Conservation (phyloP, 1,140 invertebrate genomes). For the Drosophila burlai region DNA sequence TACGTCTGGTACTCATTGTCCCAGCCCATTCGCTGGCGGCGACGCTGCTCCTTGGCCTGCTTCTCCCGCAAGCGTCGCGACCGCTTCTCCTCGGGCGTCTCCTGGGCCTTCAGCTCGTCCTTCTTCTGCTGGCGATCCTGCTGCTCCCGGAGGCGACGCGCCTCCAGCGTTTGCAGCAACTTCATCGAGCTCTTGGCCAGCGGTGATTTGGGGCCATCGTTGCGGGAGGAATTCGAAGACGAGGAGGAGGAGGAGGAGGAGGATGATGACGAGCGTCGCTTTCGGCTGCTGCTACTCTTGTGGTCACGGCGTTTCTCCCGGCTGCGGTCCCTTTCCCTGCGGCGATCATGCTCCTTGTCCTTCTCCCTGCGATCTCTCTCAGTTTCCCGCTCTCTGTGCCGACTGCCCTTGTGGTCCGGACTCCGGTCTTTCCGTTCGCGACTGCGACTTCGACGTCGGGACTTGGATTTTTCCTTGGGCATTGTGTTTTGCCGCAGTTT, state of each 20-base stretch:
- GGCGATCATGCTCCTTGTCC: slow-evolving; percentile 20
- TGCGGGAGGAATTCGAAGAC: slow-evolving; percentile 18
- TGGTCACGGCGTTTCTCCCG: slow-evolving; percentile 11
- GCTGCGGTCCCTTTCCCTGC: slow-evolving; percentile 31
- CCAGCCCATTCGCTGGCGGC: slow-evolving; percentile 97
- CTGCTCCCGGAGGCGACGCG: slow-evolving; percentile 88
- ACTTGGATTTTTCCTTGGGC: slow-evolving; percentile 60
- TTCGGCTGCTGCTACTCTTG: slow-evolving; percentile 29
- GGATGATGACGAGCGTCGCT: slow-evolving; percentile 30
- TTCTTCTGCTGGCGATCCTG: slow-evolving; percentile 91
- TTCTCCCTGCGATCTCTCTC: slow-evolving; percentile 36
- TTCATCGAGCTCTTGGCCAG: slow-evolving; percentile 85
- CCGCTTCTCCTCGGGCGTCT: slow-evolving; percentile 98
- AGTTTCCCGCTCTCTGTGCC: slow-evolving; percentile 34
- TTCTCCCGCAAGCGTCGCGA: slow-evolving; percentile 95
- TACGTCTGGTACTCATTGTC: slow-evolving; percentile 98
- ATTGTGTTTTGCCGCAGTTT: slow-evolving; percentile 12
- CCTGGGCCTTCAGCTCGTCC: slow-evolving; percentile 93
- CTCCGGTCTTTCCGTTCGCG: slow-evolving; percentile 12
- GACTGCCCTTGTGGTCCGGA: slow-evolving; percentile 23
- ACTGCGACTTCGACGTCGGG: slow-evolving; percentile 50
- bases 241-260: slow-evolving; percentile 29
- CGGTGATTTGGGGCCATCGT: slow-evolving; percentile 6
- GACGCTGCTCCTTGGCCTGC: slow-evolving; percentile 94
- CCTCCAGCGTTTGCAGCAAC: slow-evolving; percentile 90